Base-by-base conservation (phyloP, 2,797 vertebrate species). In the Chiloscyllium punctatum region DNA sequence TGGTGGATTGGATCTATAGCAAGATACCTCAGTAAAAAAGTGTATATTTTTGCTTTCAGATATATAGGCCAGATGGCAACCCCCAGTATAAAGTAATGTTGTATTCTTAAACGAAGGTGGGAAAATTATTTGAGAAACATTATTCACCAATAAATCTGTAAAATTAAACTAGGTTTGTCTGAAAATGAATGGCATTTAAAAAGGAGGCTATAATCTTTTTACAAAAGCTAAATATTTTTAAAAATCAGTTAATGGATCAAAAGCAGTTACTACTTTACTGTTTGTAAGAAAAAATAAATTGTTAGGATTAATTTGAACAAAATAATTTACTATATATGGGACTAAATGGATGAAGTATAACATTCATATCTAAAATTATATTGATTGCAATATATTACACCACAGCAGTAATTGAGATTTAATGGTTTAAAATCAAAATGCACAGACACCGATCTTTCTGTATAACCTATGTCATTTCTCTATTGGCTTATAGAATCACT, bases 41-140 rank as follows among this genome's bases (percentile, higher is more conserved):
- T 53, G 23, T 53, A 15, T 51, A 42, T 95, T 95, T 33, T 77
- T 48, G 8, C 94, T 27, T 30, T 94, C 94, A 33, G 42, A 51
- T 16, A 15, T 74, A 33, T 7, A 95, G 71, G 48, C 94, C 94
- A 95, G 94, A 77, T 95, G 94, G 27, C 51, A 77, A 95, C 16
- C 30, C 48, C 51, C 23, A 74, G 48, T 51, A 74, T 42, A 77
- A 77, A 69, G 18, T 33, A 42, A 37, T 53, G 42, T 42, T 48
- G 42, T 48, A 74, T 95, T 77, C 71, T 95, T 72, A 72, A 95
- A 53, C 27, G 74, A 18, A 74, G 92, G 48, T 71, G 72, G n/a
- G 91, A 37, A 94, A 69, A 48, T 74, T 74, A 53, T 95, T 74
- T 71, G 77, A 77, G 2, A 95, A 27, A 95, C 13, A 95, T 53